These are phyloP conservation scores for Nephrotoma flavescens DNA, from an alignment of 2,888 invertebrate species.

Conservation along the genomic window DNA sequence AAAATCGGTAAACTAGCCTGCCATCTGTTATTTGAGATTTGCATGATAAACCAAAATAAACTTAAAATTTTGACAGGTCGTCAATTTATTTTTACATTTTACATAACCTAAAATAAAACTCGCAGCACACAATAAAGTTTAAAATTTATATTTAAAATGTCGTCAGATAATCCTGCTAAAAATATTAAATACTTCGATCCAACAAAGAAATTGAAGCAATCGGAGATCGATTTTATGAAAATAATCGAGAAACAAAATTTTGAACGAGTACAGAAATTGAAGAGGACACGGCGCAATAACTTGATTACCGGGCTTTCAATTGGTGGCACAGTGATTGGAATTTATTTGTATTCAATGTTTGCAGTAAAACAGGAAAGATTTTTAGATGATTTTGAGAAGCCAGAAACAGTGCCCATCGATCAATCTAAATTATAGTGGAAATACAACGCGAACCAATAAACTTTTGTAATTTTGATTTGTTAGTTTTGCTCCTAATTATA, in stretches of 20 bases:
- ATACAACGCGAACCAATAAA: background rate
- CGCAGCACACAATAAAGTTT: background rate
- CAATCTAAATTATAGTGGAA: background rate
- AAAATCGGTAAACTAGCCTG: background rate
- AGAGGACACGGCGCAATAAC: constrained; percentile 47
- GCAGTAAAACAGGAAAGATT: constrained; percentile 86
- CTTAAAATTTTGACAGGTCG: background rate
- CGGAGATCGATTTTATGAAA: constrained; percentile 65
- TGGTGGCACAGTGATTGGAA: constrained; percentile 53
- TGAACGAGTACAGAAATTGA: constrained; percentile 52
- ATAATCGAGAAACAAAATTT: constrained; percentile 61
- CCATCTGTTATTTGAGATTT: background rate
- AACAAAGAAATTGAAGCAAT: constrained; percentile 36
- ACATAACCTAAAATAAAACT: background rate
- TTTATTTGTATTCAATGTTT: constrained; percentile 73
- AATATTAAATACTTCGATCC: constrained; percentile 24
- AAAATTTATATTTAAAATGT: background rate
- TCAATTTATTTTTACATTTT: background rate
- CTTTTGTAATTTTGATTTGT: background rate
- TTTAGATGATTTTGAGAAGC: constrained; percentile 83
- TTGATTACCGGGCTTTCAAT: constrained; percentile 47
- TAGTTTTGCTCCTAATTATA: background rate
- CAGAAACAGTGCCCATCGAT: constrained; percentile 37
- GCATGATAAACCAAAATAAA: background rate
- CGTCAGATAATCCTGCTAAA: constrained; percentile 29